Evolutionary conservation across 2,797 vertebrate species (phyloP).

Genomic region (Crenichthys baileyi): DNA sequence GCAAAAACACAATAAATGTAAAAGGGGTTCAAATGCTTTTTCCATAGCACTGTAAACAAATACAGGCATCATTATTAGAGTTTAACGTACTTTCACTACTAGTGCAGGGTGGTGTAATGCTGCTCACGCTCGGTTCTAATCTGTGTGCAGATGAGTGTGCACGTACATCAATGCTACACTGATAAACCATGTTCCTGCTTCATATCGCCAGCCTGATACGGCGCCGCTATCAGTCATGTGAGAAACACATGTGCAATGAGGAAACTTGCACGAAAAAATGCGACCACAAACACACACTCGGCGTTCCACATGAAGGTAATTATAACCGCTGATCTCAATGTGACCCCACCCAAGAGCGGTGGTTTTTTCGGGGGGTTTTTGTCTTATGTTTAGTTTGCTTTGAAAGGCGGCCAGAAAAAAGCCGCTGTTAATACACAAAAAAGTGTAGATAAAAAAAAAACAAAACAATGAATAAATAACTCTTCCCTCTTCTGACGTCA

Average conservation of each 20-base stretch:
- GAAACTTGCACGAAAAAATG: conserved; percentile 18
- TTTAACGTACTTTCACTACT: conserved; percentile 2
- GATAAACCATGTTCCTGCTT: conserved; percentile 66
- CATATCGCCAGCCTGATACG: conserved; percentile 57
- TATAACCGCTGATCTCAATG: conserved; percentile 12
- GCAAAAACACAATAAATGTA: not conserved
- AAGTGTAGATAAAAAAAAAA: not conserved
- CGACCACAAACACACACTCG: conserved; percentile 7
- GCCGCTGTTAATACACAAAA: not conserved
- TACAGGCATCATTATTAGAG: not conserved
- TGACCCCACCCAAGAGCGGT: not conserved
- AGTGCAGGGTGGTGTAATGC: conserved; percentile 31
- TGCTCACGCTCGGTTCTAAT: conserved; percentile 40
- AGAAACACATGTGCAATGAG: conserved; percentile 45
- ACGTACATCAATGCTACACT: conserved; percentile 44
- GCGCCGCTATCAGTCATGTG: conserved; percentile 68
- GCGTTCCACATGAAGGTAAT: conserved; percentile 19
- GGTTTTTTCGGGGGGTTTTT: not conserved
- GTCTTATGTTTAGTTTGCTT: conserved; percentile 10
- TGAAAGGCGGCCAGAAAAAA: conserved; percentile 9
- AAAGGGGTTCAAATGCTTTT: not conserved
- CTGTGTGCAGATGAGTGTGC: conserved; percentile 6
- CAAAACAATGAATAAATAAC: not conserved
- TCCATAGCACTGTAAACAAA: not conserved
- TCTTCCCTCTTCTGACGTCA: conserved; percentile 19